These are phyloP conservation scores for Anthopleura sola DNA, from an alignment of 64 coral and sea anemone species.

Conservation along the genomic window DNA sequence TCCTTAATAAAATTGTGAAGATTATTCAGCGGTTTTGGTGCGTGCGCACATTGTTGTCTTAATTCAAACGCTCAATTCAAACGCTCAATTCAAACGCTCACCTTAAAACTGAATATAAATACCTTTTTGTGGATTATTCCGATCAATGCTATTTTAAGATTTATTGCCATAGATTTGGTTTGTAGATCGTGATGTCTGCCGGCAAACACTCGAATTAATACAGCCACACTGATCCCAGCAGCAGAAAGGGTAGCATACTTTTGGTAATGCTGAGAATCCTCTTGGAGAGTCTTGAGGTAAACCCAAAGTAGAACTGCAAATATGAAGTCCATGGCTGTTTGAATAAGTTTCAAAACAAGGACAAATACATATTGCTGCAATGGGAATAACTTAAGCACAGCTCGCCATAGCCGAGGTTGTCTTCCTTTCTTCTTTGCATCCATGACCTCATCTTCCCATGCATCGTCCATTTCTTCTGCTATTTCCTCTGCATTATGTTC, in stretches of 20 bases:
- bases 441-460: constrained; percentile 17
- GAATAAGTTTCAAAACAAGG: background rate
- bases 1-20: no score
- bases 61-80: no score
- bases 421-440: background rate
- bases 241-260: background rate
- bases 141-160: constrained; percentile 27
- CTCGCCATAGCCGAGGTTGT: constrained; percentile 28
- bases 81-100: no score
- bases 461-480: background rate
- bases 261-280: background rate
- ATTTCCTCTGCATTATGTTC: background rate
- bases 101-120: no score
- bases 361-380: background rate
- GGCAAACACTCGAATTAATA: background rate
- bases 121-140: constrained; percentile 50
- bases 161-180: background rate
- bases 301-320: constrained; percentile 26
- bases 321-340: background rate
- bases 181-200: background rate
- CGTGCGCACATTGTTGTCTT: no score
- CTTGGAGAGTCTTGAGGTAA: background rate
- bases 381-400: constrained; percentile 13
- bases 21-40: no score
- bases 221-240: background rate